A percentile compares a stretch with the other conserved stretches of the same genome.
Conservation (phyloP, 2,888 invertebrate genomes). For the Lamellibrachia satsuma region DNA sequence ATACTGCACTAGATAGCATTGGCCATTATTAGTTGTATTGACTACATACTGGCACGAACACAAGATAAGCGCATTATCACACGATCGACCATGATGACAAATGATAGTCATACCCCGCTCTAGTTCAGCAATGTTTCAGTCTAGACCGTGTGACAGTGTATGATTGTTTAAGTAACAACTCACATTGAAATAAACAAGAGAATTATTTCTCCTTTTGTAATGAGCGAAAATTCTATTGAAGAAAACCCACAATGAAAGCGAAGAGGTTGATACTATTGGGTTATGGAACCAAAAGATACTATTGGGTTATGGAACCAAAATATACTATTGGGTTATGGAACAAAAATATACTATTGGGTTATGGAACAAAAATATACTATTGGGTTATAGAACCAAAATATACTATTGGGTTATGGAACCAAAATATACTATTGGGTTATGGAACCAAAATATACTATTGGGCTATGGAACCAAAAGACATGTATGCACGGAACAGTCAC, state of each 20-base stretch:
- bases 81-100: background rate
- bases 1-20: background rate
- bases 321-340: no score
- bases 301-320: no score
- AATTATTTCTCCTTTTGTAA: background rate
- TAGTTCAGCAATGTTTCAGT: background rate
- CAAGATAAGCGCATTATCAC: background rate
- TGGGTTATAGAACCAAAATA: no score
- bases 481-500: no score
- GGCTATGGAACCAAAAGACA: no score
- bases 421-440: no score
- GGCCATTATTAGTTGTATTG: background rate
- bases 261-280: background rate
- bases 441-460: no score
- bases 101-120: background rate
- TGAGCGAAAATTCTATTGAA: background rate
- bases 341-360: no score
- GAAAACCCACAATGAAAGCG: background rate
- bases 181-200: background rate
- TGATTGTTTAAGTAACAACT: background rate
- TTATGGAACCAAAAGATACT: no score
- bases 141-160: background rate
- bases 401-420: no score
- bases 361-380: no score
- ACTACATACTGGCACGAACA: background rate